These are phyloP conservation scores for Drosophila monieri DNA, from an alignment of 2,888 invertebrate genomes.

Conservation along the genomic window DNA sequence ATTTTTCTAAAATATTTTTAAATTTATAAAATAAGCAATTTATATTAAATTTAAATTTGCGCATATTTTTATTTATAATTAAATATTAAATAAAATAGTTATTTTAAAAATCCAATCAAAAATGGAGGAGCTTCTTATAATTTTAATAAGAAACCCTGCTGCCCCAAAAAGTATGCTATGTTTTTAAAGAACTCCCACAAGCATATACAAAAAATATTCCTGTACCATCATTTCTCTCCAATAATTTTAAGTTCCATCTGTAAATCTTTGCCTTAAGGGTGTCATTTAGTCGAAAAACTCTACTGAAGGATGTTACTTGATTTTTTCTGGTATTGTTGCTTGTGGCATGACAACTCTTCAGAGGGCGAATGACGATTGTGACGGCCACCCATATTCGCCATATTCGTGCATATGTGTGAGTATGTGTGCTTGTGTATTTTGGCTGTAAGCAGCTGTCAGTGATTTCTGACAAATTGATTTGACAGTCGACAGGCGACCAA, in stretches of 20 bases:
- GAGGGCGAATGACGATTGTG: conserved; percentile 38
- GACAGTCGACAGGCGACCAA: conserved; percentile 76
- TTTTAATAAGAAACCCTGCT: neutral
- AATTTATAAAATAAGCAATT: too few relatives aligned
- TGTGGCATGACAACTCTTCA: conserved; percentile 71
- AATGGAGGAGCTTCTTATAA: too few relatives aligned
- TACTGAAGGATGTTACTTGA: neutral
- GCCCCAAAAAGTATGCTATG: neutral
- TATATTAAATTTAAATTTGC: too few relatives aligned
- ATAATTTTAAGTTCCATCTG: neutral
- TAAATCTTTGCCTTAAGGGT: conserved; percentile 4
- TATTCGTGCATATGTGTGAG: conserved; percentile 10
- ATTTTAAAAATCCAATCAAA: too few relatives aligned
- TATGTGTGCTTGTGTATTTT: conserved; percentile 61
- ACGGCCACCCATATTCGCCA: conserved; percentile 35
- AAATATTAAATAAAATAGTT: too few relatives aligned
- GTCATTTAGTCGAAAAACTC: conserved; percentile 19
- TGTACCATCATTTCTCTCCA: neutral
- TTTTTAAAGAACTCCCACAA: neutral
- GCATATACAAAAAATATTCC: neutral
- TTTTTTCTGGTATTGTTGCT: conserved; percentile 31
- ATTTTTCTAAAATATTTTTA: neutral
- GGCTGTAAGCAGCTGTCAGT: conserved; percentile 81
- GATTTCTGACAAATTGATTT: conserved; percentile 82
- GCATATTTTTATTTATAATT: too few relatives aligned